A percentile compares a stretch with the other conserved stretches of the same genome.
Conservation (phyloP, 2,888 invertebrate genomes). For the Cerceris rybyensis region DNA sequence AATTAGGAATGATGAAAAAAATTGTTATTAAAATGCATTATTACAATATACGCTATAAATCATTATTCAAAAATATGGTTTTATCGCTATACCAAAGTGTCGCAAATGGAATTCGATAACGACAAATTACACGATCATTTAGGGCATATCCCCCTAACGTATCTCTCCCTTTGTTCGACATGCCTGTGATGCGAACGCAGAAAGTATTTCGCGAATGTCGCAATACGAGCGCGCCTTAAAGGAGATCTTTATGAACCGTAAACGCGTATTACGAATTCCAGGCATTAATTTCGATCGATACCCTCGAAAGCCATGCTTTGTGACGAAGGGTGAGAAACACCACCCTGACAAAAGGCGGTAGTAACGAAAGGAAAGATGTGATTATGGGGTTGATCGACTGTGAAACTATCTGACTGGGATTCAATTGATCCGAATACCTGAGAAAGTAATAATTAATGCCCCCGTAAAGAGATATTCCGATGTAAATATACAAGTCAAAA, state of each 20-base stretch:
- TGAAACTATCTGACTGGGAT: conserved; percentile 29
- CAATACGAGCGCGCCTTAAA: conserved; percentile 17
- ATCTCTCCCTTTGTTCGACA: conserved; percentile 14
- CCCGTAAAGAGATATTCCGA: too few species aligned
- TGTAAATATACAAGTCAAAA: too few species aligned
- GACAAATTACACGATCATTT: conserved; percentile 20
- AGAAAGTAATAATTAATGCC: neutral
- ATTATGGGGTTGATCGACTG: conserved; percentile 35
- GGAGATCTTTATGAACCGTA: conserved; percentile 26
- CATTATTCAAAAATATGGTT: neutral
- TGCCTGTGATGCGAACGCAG: neutral
- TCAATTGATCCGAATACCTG: conserved; percentile 4
- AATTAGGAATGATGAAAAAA: too few species aligned
- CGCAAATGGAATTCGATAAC: conserved; percentile 6
- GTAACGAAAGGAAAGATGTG: conserved; percentile 23
- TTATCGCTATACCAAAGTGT: neutral
- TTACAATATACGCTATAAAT: too few species aligned
- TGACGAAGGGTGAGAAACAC: conserved; percentile 16
- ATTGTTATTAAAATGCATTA: too few species aligned
- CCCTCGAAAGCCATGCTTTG: conserved; percentile 26
- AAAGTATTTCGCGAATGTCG: conserved; percentile 34
- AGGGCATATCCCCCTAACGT: conserved; percentile 8
- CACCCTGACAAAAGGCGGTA: conserved; percentile 17
- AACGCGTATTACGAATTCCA: conserved; percentile 33
- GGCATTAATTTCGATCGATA: conserved; percentile 28